phyloP scores from a whole-genome alignment of 2,113 vertebrate species.

The Rhabdomys dilectus region DNA sequence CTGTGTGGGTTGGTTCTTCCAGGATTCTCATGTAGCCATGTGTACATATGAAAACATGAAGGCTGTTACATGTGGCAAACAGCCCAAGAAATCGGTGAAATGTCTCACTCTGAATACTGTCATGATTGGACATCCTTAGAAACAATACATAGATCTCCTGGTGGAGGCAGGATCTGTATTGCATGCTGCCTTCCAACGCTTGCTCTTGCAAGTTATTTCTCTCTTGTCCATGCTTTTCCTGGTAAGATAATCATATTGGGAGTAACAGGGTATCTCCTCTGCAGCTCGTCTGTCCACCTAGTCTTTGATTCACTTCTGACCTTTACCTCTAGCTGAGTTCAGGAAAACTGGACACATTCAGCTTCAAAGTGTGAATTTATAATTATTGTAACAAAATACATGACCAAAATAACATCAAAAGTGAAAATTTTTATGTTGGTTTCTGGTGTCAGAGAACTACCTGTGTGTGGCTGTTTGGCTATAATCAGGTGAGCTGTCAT shows the following conservation, averaged over 20 bases:
- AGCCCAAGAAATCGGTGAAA: not conserved
- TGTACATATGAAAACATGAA: not conserved
- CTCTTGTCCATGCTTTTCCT: not conserved
- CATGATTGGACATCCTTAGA: not conserved
- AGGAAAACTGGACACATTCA: not conserved
- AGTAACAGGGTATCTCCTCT: not conserved
- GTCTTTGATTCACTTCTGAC: not conserved
- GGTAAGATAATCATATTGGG: not conserved
- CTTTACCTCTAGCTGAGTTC: not conserved
- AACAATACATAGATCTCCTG: not conserved
- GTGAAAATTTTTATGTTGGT: not conserved
- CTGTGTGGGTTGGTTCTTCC: not conserved
- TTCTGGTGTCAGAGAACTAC: not conserved
- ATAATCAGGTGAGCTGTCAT: too few species aligned
- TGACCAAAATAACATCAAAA: not conserved
- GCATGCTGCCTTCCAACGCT: not conserved
- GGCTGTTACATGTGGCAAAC: not conserved
- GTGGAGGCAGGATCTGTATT: not conserved
- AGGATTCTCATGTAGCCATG: not conserved
- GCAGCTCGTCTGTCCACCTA: not conserved
- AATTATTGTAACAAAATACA: not conserved
- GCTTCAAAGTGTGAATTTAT: not conserved
- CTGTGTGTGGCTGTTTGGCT: not conserved
- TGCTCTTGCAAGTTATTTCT: not conserved
- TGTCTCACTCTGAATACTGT: not conserved